Percentiles rank a stretch among this genome's conserved stretches.
Evolutionary conservation across 2,888 invertebrate genomes (phyloP).

Genomic region (Argyra leucocephala): DNA sequence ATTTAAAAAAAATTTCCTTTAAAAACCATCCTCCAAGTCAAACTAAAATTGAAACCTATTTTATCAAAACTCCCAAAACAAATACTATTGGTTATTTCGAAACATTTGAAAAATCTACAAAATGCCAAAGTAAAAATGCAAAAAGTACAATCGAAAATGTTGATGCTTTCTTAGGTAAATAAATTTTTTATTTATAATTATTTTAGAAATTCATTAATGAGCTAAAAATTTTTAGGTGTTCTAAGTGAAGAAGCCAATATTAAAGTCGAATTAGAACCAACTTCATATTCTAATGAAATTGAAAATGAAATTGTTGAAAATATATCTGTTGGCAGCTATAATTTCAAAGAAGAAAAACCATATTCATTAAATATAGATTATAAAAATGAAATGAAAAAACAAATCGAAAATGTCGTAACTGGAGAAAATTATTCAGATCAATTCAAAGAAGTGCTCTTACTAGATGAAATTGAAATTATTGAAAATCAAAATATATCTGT

Average conservation of each 20-base stretch:
- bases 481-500: too few relatives aligned
- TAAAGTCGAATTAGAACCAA: neutral
- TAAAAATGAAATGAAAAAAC: too few relatives aligned
- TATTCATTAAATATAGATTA: too few relatives aligned
- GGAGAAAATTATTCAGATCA: neutral
- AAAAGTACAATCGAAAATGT: neutral
- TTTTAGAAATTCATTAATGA: too few relatives aligned
- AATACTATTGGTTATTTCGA: constrained; percentile 17
- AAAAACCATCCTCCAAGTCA: constrained; percentile 20
- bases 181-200: too few relatives aligned
- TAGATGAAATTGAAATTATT: too few relatives aligned
- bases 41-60: constrained; percentile 18
- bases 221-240: neutral
- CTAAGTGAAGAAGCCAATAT: neutral
- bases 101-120: constrained; percentile 17
- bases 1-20: constrained; percentile 18
- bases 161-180: neutral
- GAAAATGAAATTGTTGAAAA: neutral
- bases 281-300: neutral
- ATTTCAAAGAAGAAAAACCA: neutral
- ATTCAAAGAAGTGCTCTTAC: neutral
- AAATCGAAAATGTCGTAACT: too few relatives aligned
- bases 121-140: too few relatives aligned
- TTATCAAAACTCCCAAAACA: constrained; percentile 10
- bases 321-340: too few relatives aligned